Conservation (phyloP, 1,140 invertebrate species). For the Drosophila hydei region DNA sequence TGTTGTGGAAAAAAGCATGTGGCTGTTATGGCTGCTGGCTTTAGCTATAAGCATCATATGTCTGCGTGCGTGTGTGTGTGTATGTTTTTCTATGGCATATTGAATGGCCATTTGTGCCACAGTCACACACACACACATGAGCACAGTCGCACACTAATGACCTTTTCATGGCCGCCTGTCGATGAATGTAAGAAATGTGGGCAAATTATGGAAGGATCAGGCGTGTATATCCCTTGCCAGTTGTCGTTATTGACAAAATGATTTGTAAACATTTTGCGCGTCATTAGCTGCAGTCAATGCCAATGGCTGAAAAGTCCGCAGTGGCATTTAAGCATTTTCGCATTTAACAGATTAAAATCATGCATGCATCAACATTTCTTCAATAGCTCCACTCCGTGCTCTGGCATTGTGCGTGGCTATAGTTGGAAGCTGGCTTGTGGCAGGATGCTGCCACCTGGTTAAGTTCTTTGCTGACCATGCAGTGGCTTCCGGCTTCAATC, state of each 20-base stretch:
- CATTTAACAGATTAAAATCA: conserved; percentile 82
- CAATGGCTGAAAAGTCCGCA: conserved; percentile 27
- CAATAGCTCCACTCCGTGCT: neutral
- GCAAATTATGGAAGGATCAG: conserved; percentile 72
- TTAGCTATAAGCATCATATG: conserved; percentile 55
- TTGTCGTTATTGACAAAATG: conserved; percentile 79
- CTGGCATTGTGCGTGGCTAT: neutral
- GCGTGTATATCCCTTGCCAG: conserved; percentile 44
- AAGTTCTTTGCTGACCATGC: conserved; percentile 71
- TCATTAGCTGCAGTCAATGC: conserved; percentile 72
- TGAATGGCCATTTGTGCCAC: conserved; percentile 80
- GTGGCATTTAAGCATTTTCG: conserved; percentile 44
- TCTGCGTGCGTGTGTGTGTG: conserved; percentile 25
- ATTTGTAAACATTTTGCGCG: conserved; percentile 83
- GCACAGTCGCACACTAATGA: conserved; percentile 65
- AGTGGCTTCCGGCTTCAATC: conserved; percentile 79
- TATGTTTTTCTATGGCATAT: conserved; percentile 62
- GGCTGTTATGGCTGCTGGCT: conserved; percentile 80
- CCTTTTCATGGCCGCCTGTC: conserved; percentile 77
- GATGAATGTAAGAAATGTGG: conserved; percentile 81
- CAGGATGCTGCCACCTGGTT: conserved; percentile 53
- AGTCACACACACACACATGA: conserved; percentile 36
- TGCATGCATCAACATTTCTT: conserved; percentile 51
- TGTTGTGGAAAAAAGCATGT: conserved; percentile 83
- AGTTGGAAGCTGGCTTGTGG: neutral